Evolutionary conservation across 2,113 vertebrate species (phyloP).

Genomic region (Trichomycterus rosablanca): DNA sequence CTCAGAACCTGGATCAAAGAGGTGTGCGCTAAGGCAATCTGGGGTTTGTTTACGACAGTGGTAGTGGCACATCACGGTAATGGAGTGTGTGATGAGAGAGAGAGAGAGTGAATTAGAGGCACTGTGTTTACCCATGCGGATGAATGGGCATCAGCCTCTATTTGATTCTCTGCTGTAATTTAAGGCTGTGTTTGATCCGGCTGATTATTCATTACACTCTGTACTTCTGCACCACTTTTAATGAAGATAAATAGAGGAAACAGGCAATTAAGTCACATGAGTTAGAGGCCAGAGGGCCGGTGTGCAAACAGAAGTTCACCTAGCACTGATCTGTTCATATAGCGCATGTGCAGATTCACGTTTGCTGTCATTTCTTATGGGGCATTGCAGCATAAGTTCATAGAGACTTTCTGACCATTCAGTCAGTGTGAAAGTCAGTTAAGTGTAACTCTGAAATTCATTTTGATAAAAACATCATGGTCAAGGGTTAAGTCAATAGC

Average conservation of each 20-base stretch:
- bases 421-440: background rate
- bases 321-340: background rate
- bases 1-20: conserved; percentile 41
- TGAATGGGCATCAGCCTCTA: conserved; percentile 61
- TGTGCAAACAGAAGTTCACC: conserved; percentile 8
- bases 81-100: conserved; percentile 68
- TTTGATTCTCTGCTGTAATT: conserved; percentile 70
- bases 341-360: background rate
- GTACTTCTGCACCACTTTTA: conserved; percentile 58
- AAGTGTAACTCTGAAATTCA: conserved; percentile 14
- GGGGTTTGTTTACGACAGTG: conserved; percentile 69
- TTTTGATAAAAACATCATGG: conserved; percentile 27
- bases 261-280: conserved; percentile 69
- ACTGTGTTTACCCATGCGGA: conserved; percentile 36
- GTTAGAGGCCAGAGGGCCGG: conserved; percentile 28
- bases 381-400: background rate
- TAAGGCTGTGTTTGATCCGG: conserved; percentile 63
- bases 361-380: background rate
- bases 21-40: conserved; percentile 60
- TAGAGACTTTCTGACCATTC: too few species aligned
- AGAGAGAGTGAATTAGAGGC: conserved; percentile 40
- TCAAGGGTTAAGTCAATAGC: conserved; percentile 44
- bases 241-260: conserved; percentile 72
- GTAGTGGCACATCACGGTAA: conserved; percentile 71
- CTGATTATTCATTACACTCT: conserved; percentile 71